Conservation (phyloP, 2,888 invertebrate species). For the Rhamnusium bicolor region DNA sequence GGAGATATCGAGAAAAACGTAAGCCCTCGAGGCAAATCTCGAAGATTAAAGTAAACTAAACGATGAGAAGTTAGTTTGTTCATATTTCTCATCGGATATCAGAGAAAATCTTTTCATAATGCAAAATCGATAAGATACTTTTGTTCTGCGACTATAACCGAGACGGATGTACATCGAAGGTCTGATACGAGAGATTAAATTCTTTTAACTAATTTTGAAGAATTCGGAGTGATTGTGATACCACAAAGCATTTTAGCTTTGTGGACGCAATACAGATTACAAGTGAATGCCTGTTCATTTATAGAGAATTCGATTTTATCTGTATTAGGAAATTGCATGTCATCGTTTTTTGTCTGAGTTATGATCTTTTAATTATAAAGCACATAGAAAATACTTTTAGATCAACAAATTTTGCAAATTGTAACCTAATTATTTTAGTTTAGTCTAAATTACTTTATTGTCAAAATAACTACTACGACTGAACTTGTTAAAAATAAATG, state of each 20-base stretch:
- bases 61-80: conserved; percentile 19
- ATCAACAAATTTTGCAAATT: too few species aligned
- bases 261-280: not conserved
- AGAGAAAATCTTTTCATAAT: conserved; percentile 16
- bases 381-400: too few species aligned
- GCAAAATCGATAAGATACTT: conserved; percentile 20
- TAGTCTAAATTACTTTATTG: too few species aligned
- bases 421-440: too few species aligned
- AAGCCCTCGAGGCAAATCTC: not conserved
- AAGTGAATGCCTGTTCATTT: too few species aligned
- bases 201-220: conserved; percentile 7
- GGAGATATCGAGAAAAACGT: not conserved
- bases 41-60: conserved; percentile 1
- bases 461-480: too few species aligned
- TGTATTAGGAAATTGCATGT: too few species aligned
- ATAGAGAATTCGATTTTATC: too few species aligned
- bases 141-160: not conserved
- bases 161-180: not conserved
- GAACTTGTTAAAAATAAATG: too few species aligned
- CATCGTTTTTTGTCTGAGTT: too few species aligned
- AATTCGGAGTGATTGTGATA: not conserved
- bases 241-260: not conserved
- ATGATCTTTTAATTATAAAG: too few species aligned
- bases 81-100: conserved; percentile 21
- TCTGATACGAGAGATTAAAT: not conserved